Base-by-base conservation (phyloP, 2,888 invertebrate species). In the Oligia fasciuncula region DNA sequence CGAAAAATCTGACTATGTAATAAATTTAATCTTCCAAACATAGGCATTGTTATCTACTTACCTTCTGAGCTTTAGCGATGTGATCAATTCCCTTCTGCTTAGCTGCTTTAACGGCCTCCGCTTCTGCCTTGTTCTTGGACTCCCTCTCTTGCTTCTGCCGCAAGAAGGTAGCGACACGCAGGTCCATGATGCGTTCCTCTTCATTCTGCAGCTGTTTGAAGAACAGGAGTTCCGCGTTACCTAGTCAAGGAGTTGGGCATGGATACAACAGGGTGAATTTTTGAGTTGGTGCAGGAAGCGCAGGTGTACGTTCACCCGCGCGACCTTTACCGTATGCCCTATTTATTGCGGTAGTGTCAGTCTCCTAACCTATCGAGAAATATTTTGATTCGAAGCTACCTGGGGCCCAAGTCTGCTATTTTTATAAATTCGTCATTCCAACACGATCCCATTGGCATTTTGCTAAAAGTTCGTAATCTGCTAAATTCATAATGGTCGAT, bases 141-240 rank as follows among this genome's bases (percentile, higher is more conserved):
- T 98, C 98, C 0, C 98, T 92, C 90, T 97, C 97, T 46, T 97
- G 97, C 89, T 97, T 98, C 88, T 97, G 94, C 84, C 97, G 96
- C 92, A 98, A 96, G 91, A 98, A 98, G 92, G 97, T 97, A 85
- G 96, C 94, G 87, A 98, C 97, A 73, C 98, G 97, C 82, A 97
- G 91, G 88, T 98, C 97, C 90, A 97, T 97, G 78, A 98, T 97
- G 81, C 97, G 96, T 35, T 97, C 97, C 89, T 98, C 98, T 88
- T 98, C 98, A 80, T 97, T 96, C 89, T 98, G 97, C 54, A 98
- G 93, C 77, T 97, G 97, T 88, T 97, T 97, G 91, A 97, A 97
- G 88, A 97, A 97, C 35, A 97, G 96, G 2, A 98, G 94, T 85
- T 98, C 97, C 40, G 97, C 97, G 88, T 98, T 98, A 4, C 97